Base-by-base conservation (phyloP, 2,113 vertebrate genomes). In the Oryzias javanicus region DNA sequence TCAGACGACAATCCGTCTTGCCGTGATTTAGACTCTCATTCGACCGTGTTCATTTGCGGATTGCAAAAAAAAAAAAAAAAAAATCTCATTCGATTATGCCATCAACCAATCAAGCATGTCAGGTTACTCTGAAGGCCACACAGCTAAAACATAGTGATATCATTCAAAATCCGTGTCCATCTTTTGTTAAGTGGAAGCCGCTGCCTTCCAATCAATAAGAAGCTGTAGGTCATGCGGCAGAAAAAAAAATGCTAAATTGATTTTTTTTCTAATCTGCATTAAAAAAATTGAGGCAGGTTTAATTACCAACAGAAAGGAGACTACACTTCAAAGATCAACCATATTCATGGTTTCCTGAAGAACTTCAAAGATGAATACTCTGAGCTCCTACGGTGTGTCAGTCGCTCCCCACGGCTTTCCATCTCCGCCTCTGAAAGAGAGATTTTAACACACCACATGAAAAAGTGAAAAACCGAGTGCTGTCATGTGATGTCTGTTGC, bases 401-500 rank as follows among this genome's bases (percentile, higher is more conserved):
- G 12, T 60, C 35, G 42, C 15, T 52, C 48, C 52, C 64, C 14
- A 1, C 19, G 52, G 19, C 16, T 22, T 57, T 52, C 45, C 8
- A 3, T 50, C 44, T 35, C 50, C 14, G 16, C 42, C 29, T 50
- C 55, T 83, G 48, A 82, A 84, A 73, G 64, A 76, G 16, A 19
- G 57, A 59, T 51, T 75, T 79, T 52, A 63, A 74, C 63, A 55
- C 55, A 70, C 58, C 72, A 82, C 79, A 83, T 82, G 68, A 82
- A 84, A 72, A 59, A 64, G 27, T 24, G 7, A 65, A 60, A 57
- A 56, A 73, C 71, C 66, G 48, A 80, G 79, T 74, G 3, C 54
- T 4, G 74, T 81, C 90, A 90, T 90, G 87, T 91, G 90, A 91
- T 82, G 64, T 65, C 57, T 55, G 48, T 55, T 81, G 79, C 57